Evolutionary conservation across 2,797 vertebrate species (phyloP), one percentile per base, ranked within the genome.

Genomic region (Amniataba percoides): DNA sequence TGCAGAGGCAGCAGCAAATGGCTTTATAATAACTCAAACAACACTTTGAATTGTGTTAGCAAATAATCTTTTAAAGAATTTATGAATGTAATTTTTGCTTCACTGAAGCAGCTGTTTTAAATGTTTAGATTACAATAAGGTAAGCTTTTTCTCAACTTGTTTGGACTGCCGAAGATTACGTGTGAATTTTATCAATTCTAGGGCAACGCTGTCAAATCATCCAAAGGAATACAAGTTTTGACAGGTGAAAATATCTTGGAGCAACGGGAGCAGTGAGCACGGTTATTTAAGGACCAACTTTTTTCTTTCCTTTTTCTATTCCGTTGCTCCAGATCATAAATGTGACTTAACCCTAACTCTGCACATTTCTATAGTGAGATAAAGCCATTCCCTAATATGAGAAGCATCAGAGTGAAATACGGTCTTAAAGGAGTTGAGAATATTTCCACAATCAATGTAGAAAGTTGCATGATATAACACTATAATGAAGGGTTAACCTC

Each of bases 401-500:
- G 12, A 12, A 40, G 8, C 10, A 31, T 39, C 7, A 12, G 59
- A 49, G 34, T 18, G 21, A 66, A 31, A 15, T 45, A 2, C 10
- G 43, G 31, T 62, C 34, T 76, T 39, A 59, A 69, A 74, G 45
- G 23, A 39, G 19, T 23, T 45, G 36, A 43, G 43, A 68, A 21
- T 31, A 57, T 58, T 62, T 64, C 36, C 69, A 82, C 71, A 87
- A 78, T 81, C 76, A 67, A 31, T 82, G 25, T 53, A 52, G 57
- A 57, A 18, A 80, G 68, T 68, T 77, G 25, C 45, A 39, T 5
- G 21, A 76, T 52, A 80, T 71, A 74, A 82, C 74, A 62, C 77
- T 72, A 57, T 51, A 91, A 59, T 27, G 51, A 76, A 74, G 73
- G 91, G 87, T 88, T 88, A 92, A 88, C 80, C 70, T 85, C 67